Evolutionary conservation across 2,113 vertebrate species (phyloP).

Genomic region (Paramisgurnus dabryanus): DNA sequence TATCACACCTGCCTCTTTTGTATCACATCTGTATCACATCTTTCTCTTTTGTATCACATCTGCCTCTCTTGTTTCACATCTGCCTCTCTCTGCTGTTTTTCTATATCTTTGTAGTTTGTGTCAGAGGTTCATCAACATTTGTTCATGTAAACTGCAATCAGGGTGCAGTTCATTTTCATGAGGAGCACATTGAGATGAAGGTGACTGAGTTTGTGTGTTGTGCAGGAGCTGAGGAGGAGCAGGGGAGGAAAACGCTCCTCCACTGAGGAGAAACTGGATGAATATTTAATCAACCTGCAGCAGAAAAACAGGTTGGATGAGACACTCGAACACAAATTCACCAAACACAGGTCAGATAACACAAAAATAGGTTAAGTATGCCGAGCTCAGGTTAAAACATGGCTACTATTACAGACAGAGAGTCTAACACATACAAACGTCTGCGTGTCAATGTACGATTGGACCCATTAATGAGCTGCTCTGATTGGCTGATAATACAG

Average conservation of each 20-base stretch:
- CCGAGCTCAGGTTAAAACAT: slow-evolving; percentile 43
- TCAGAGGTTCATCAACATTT: slow-evolving; percentile 11
- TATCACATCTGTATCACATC: slow-evolving; percentile 41
- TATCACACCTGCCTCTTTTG: slow-evolving; percentile 36
- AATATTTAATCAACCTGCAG: slow-evolving; percentile 93
- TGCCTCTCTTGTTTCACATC: slow-evolving; percentile 33
- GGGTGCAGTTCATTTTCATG: too few relatives aligned
- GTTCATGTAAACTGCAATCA: background rate
- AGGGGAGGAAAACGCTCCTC: slow-evolving; percentile 74
- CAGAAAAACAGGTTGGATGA: slow-evolving; percentile 86
- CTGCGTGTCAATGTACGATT: background rate
- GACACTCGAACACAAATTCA: slow-evolving; percentile 16
- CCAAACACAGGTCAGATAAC: slow-evolving; percentile 36
- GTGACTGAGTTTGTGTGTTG: slow-evolving; percentile 58
- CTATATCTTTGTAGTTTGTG: background rate
- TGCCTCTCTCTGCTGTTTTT: background rate
- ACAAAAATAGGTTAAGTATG: slow-evolving; percentile 65
- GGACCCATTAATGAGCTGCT: background rate
- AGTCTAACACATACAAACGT: background rate
- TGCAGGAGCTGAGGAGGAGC: slow-evolving; percentile 35
- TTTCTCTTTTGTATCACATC: slow-evolving; percentile 2
- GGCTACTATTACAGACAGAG: background rate
- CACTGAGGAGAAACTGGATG: slow-evolving; percentile 88
- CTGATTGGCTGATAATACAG: slow-evolving; percentile 15
- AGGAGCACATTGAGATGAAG: background rate